These are phyloP conservation scores for Pediacus dermestoides DNA, from an alignment of 2,888 invertebrate genomes.

Conservation along the genomic window DNA sequence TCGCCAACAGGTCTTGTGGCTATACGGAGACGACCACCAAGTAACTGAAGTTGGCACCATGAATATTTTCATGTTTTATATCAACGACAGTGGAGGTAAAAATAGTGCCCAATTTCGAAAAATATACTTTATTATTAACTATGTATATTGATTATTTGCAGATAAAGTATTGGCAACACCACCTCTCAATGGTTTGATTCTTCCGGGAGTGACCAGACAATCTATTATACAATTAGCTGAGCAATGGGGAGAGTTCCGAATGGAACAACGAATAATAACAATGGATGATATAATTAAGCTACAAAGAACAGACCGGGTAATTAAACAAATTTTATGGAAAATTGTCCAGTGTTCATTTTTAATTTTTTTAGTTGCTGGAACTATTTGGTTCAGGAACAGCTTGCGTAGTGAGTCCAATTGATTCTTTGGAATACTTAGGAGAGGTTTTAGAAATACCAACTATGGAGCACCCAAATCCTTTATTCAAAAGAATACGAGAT, in stretches of 20 bases:
- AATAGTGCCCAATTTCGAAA: slow-evolving; percentile 5
- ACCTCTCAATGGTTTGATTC: slow-evolving; percentile 87
- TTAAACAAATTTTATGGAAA: slow-evolving; percentile 37
- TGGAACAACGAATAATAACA: slow-evolving; percentile 74
- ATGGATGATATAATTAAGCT: slow-evolving; percentile 78
- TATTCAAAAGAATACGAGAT: slow-evolving; percentile 71
- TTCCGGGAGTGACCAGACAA: slow-evolving; percentile 91
- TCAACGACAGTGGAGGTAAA: slow-evolving; percentile 86
- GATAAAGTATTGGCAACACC: slow-evolving; percentile 91
- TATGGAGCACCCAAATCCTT: slow-evolving; percentile 66
- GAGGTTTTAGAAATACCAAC: slow-evolving; percentile 69
- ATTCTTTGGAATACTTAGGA: slow-evolving; percentile 76
- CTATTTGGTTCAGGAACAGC: slow-evolving; percentile 99
- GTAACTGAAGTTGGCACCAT: slow-evolving; percentile 98
- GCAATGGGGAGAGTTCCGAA: slow-evolving; percentile 83
- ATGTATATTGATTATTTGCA: slow-evolving; percentile 46
- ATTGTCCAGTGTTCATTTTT: slow-evolving; percentile 2
- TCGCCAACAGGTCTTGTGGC: slow-evolving; percentile 93
- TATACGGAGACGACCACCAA: slow-evolving; percentile 89
- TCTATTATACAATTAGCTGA: slow-evolving; percentile 77
- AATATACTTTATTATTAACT: slow-evolving; percentile 5
- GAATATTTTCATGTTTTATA: slow-evolving; percentile 90
- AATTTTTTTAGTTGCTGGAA: slow-evolving; percentile 74
- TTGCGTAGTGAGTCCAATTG: slow-evolving; percentile 89
- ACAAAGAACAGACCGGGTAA: slow-evolving; percentile 77